These are phyloP conservation scores for Aphrophora alni DNA, from an alignment of 2,888 invertebrate genomes.

Conservation along the genomic window DNA sequence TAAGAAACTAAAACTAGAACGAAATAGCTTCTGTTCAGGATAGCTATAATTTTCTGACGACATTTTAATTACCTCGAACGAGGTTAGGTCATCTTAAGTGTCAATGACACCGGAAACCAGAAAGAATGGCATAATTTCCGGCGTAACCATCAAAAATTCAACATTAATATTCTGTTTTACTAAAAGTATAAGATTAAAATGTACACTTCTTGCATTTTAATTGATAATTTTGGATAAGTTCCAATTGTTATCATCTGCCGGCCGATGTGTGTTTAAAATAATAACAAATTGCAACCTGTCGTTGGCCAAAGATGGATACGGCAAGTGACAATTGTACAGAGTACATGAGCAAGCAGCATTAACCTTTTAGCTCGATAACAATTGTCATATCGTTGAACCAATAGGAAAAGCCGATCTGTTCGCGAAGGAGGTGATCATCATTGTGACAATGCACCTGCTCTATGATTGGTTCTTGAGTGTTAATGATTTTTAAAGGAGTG, in stretches of 20 bases:
- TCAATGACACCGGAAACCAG: not conserved
- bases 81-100: not conserved
- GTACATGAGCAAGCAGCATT: not conserved
- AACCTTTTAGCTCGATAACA: not conserved
- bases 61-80: not conserved
- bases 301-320: not conserved
- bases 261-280: not conserved
- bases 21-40: not conserved
- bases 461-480: not conserved
- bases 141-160: not conserved
- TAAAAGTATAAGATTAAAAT: not conserved
- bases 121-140: not conserved
- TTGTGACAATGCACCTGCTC: not conserved
- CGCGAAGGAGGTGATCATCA: not conserved
- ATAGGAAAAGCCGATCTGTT: not conserved
- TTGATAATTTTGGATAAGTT: not conserved
- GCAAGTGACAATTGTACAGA: not conserved
- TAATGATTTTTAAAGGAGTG: slow-evolving; percentile 3
- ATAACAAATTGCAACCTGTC: not conserved
- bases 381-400: not conserved
- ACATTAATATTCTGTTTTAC: not conserved
- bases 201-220: not conserved
- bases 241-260: not conserved
- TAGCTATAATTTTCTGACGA: not conserved
- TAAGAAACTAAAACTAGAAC: not conserved